A percentile compares a stretch with the other conserved stretches of the same genome.
Evolutionary conservation across 2,888 invertebrate species (phyloP).

Genomic region (Nomada goodeniana): DNA sequence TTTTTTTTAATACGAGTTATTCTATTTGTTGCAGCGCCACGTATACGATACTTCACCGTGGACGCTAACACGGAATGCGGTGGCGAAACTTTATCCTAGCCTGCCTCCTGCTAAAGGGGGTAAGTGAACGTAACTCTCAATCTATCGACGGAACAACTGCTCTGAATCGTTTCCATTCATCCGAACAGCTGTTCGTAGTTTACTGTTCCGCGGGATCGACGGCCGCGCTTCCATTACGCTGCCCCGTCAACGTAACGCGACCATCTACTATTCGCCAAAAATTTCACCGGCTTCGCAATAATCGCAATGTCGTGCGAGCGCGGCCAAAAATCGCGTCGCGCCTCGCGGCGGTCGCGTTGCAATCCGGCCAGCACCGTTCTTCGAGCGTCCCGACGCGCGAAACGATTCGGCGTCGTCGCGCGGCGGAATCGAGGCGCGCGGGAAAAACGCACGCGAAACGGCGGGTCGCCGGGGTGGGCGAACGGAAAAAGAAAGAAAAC

Average conservation of each 20-base stretch:
- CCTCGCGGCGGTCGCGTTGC: no score
- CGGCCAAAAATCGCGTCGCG: no score
- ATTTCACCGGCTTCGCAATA: no score
- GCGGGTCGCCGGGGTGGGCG: no score
- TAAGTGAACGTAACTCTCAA: slow-evolving; percentile 78
- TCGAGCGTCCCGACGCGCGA: neutral
- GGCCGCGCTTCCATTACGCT: no score
- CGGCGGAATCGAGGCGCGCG: no score
- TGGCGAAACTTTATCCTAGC: slow-evolving; percentile 84
- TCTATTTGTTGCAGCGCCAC: slow-evolving; percentile 57
- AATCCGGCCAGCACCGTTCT: no score
- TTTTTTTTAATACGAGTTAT: neutral
- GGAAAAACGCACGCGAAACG: no score
- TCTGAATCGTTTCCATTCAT: neutral
- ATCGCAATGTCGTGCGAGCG: neutral
- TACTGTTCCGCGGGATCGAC: no score
- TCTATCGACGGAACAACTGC: neutral
- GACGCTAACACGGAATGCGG: slow-evolving; percentile 84
- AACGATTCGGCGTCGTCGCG: neutral
- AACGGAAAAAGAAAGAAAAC: neutral
- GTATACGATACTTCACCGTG: slow-evolving; percentile 76
- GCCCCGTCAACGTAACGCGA: no score
- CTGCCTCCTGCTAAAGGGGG: slow-evolving; percentile 85
- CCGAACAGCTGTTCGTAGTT: no score
- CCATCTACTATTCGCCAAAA: no score